phyloP scores from a whole-genome alignment of 2,113 vertebrate genomes.

The Panthera tigris region DNA sequence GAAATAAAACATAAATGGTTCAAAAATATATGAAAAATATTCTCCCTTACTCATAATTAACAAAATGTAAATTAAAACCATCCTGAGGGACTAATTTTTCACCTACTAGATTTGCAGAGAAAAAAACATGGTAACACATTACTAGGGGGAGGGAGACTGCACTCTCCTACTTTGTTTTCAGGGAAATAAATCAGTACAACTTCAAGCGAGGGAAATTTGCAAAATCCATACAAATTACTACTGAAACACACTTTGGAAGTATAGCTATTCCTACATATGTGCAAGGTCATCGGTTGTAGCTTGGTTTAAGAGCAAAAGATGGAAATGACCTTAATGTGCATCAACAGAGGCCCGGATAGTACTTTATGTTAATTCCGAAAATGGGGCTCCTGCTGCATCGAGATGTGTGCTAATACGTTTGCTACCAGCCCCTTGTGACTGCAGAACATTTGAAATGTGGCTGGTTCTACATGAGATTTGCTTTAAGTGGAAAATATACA shows the following conservation, averaged over 20 bases:
- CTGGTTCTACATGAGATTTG: not conserved
- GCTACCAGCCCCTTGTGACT: not conserved
- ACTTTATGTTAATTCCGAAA: not conserved
- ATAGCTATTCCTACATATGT: not conserved
- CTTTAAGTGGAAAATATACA: not conserved
- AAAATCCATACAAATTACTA: not conserved
- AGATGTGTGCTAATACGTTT: not conserved
- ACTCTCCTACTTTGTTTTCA: not conserved
- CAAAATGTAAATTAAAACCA: not conserved
- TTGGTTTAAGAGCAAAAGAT: conserved; percentile 20
- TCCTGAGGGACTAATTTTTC: not conserved
- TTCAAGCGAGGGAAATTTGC: not conserved
- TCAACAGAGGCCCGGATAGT: not conserved
- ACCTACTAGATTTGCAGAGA: not conserved
- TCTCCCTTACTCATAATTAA: not conserved
- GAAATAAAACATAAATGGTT: not conserved
- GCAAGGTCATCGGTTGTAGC: not conserved
- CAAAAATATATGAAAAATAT: not conserved
- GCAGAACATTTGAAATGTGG: not conserved
- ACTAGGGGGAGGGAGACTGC: not conserved
- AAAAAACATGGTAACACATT: not conserved
- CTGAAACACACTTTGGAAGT: not conserved
- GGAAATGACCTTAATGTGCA: not conserved
- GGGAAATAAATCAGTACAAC: not conserved
- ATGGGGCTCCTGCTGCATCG: not conserved